Evolutionary conservation across 2,113 vertebrate genomes (phyloP).

Genomic region (Rhea pennata): DNA sequence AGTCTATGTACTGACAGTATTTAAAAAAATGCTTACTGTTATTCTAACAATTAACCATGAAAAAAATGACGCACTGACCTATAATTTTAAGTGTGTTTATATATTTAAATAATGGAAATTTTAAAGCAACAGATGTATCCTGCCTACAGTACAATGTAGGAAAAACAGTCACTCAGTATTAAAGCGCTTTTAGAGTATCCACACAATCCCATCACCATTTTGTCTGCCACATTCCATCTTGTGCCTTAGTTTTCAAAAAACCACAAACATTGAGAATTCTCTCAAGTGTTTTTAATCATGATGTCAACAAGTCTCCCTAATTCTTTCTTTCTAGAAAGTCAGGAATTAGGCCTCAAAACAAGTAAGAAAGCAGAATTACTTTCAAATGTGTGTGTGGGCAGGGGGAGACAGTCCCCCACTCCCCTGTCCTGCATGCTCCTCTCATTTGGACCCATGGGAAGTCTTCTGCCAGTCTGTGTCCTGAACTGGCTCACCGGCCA

Average conservation of each 20-base stretch:
- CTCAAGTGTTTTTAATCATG: background rate
- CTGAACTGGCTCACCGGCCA: too few species aligned
- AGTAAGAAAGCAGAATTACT: background rate
- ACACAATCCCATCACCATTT: background rate
- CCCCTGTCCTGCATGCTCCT: too few species aligned
- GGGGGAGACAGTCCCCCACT: background rate
- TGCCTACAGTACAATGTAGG: background rate
- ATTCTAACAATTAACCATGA: background rate
- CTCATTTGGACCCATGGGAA: too few species aligned
- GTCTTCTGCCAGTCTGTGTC: too few species aligned
- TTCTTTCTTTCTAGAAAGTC: background rate
- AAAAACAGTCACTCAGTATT: background rate
- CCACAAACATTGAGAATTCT: background rate
- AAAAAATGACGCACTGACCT: background rate
- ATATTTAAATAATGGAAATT: background rate
- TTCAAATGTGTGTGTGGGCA: background rate
- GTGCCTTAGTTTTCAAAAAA: background rate
- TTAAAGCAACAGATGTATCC: slow-evolving; percentile 24
- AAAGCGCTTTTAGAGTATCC: background rate
- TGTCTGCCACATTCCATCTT: background rate
- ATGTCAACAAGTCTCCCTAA: background rate
- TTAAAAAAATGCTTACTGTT: background rate
- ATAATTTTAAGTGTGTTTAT: background rate
- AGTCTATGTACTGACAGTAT: background rate
- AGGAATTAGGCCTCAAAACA: background rate